Evolutionary conservation across 2,888 invertebrate species (phyloP), one percentile per base, ranked within the genome.

Genomic region (Bhutanitis thaidina): DNA sequence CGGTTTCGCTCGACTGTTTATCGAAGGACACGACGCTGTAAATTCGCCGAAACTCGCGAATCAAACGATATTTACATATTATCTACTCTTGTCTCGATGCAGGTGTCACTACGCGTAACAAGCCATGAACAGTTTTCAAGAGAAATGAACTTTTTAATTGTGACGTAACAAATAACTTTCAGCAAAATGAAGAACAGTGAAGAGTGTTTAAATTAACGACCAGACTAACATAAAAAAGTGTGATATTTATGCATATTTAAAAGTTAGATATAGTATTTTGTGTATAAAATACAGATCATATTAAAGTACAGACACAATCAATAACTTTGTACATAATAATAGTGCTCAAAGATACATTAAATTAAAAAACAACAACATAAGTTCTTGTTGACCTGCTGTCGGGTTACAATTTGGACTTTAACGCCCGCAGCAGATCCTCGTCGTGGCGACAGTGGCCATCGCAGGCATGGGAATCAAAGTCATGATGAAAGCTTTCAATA

Each of bases 401-500:
- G 65, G 65, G 65, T 67, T 64, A 49, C 16, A 58, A 61, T 61
- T 65, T 62, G 67, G 69, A 72, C 64, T 70, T 61, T 55, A 60
- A 63, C 59, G 77, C 74, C 73, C 77, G 72, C 74, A 68, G 67
- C 74, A 76, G 74, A 75, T 74, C 64, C 64, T 60, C 63, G 68
- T 73, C 68, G 59, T 70, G 80, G 83, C 77, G 80, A 74, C 80
- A 79, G 81, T 77, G 81, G 82, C 80, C 76, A 80, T 83, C 68
- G 90, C 90, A 90, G 94, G 94, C 91, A 95, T 95, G 95, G 95
- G 95, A 94, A 94, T 95, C 92, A 94, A 94, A 93, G 92, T 93
- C 89, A 92, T 92, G 91, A 94, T 95, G 94, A 95, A 95, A 92
- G 93, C 94, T 91, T 94, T 94, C 91, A 94, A 93, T 91, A 94